These are phyloP conservation scores for Zelleria hepariella DNA, from an alignment of 2,888 invertebrate genomes.

Conservation along the genomic window DNA sequence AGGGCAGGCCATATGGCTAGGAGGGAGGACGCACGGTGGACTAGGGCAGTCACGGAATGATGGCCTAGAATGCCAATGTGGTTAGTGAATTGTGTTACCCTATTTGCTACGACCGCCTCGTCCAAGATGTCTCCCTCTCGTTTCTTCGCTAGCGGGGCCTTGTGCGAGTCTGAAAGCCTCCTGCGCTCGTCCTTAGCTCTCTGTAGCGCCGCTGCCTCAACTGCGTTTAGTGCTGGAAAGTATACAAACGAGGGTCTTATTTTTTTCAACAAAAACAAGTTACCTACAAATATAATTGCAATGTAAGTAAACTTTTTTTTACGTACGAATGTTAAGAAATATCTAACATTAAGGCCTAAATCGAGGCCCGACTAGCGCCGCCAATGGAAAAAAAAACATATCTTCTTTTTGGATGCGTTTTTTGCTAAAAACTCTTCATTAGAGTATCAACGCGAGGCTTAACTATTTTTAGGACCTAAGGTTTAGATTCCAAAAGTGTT, in stretches of 20 bases:
- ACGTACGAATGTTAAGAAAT: too few species aligned
- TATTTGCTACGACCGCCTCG: conserved; percentile 26
- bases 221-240: conserved; percentile 59
- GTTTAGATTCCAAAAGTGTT: too few species aligned
- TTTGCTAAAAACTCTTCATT: too few species aligned
- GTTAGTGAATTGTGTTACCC: not conserved
- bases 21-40: too few species aligned
- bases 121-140: conserved; percentile 50
- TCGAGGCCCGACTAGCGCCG: too few species aligned
- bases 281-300: not conserved
- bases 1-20: too few species aligned
- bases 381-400: too few species aligned
- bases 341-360: too few species aligned
- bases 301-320: too few species aligned
- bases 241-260: not conserved
- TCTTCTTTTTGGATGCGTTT: too few species aligned
- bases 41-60: not conserved
- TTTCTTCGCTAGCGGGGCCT: conserved; percentile 27
- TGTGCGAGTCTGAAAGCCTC: conserved; percentile 33
- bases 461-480: too few species aligned
- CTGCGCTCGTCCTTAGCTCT: conserved; percentile 70
- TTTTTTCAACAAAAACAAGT: not conserved
- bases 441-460: too few species aligned
- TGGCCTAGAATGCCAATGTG: not conserved
- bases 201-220: conserved; percentile 73